phyloP scores from a whole-genome alignment of 2,113 vertebrate genomes.

The Clarias macrocephalus region DNA sequence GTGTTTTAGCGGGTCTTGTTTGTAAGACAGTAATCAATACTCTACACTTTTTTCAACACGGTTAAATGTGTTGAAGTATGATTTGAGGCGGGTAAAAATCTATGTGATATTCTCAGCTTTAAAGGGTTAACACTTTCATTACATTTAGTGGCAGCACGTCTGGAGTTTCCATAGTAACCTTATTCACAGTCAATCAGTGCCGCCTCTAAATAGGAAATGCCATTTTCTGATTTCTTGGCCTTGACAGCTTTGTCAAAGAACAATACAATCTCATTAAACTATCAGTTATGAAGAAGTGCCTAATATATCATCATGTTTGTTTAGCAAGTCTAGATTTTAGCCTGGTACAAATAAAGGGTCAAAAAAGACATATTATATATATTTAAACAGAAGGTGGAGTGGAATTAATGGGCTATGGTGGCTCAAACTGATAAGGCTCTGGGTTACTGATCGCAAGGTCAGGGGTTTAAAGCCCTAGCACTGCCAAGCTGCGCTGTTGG shows the following conservation, averaged over 20 bases:
- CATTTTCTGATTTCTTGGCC: constrained; percentile 16
- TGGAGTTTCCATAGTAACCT: constrained; percentile 40
- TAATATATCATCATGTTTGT: constrained; percentile 1
- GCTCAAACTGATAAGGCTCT: no score
- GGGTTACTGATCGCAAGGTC: no score
- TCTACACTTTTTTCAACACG: background rate
- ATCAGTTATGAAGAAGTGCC: background rate
- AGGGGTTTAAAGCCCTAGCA: no score
- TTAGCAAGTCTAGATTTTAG: background rate
- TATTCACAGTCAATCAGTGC: constrained; percentile 17
- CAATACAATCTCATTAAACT: constrained; percentile 14
- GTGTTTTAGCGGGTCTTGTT: background rate
- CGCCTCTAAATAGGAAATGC: constrained; percentile 19
- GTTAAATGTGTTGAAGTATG: background rate
- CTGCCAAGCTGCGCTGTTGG: no score
- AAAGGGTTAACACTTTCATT: constrained; percentile 32
- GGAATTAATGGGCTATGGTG: background rate
- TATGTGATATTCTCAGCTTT: background rate
- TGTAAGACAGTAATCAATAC: background rate
- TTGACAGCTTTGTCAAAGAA: background rate
- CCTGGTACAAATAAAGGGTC: background rate
- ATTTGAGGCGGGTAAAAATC: background rate
- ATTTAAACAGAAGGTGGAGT: background rate
- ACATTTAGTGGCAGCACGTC: constrained; percentile 4
- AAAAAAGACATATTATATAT: background rate